Conservation (phyloP, 2,888 invertebrate genomes). For the Scrobipalpa costella region DNA sequence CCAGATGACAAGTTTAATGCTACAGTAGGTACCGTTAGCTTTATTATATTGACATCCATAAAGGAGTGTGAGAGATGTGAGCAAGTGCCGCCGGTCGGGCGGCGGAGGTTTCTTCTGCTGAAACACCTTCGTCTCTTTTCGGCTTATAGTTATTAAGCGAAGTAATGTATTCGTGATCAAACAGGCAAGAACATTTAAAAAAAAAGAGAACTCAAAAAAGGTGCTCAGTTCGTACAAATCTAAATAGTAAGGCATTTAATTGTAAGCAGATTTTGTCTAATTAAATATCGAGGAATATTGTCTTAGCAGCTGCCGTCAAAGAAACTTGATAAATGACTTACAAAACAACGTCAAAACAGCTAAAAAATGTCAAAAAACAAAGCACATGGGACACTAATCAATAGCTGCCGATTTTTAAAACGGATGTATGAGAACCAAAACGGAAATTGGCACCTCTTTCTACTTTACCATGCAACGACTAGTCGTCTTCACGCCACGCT, state of each 20-base stretch:
- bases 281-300: constrained; percentile 11
- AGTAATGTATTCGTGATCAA: too few species aligned
- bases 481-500: constrained; percentile 22
- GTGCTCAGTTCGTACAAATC: too few species aligned
- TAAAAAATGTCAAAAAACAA: constrained; percentile 68
- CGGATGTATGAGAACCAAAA: constrained; percentile 69
- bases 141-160: too few species aligned
- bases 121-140: neutral
- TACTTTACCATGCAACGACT: constrained; percentile 35
- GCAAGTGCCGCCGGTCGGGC: neutral
- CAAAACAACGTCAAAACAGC: constrained; percentile 57
- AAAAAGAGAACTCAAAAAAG: too few species aligned
- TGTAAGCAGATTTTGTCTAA: neutral
- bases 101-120: neutral
- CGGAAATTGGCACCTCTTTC: constrained; percentile 80
- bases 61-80: constrained; percentile 24
- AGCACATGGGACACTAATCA: constrained; percentile 73
- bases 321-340: constrained; percentile 65
- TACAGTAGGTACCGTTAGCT: constrained; percentile 23
- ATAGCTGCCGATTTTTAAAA: constrained; percentile 71
- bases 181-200: too few species aligned
- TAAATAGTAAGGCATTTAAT: neutral
- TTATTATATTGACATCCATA: constrained; percentile 14
- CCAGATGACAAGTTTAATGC: constrained; percentile 24
- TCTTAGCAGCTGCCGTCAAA: constrained; percentile 60